Conservation (phyloP, 92 coral and sea anemone species). For the Metridium senile region DNA sequence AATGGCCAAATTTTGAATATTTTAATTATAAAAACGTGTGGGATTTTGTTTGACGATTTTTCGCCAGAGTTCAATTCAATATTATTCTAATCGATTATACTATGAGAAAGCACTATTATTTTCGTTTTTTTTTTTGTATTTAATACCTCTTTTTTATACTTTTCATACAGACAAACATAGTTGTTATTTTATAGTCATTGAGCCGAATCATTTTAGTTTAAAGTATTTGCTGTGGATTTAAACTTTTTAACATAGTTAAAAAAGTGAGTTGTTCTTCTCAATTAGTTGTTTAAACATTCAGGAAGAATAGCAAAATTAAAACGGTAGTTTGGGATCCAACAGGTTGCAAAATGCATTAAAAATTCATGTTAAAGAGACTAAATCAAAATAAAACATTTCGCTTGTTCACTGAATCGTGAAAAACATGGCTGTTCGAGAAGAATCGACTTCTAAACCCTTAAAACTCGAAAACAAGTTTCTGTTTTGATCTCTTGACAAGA, state of each 20-base stretch:
- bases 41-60: too few species aligned
- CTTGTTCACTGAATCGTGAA: constrained; percentile 26
- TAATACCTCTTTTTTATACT: too few species aligned
- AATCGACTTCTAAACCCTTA: not conserved
- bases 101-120: too few species aligned
- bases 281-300: too few species aligned
- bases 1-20: too few species aligned
- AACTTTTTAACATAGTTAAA: not conserved
- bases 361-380: constrained; percentile 11
- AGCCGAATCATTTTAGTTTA: not conserved
- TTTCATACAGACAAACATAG: not conserved
- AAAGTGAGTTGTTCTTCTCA: too few species aligned
- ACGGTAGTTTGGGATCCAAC: not conserved
- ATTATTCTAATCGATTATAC: too few species aligned
- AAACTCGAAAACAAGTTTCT: not conserved
- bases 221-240: not conserved
- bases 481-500: not conserved
- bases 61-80: too few species aligned
- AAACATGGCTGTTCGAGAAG: constrained; percentile 19
- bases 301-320: too few species aligned
- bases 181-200: not conserved
- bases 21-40: too few species aligned
- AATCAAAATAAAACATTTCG: constrained; percentile 24
- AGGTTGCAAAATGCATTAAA: constrained; percentile 22
- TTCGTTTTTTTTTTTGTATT: too few species aligned